Base-by-base conservation (phyloP, 2,888 invertebrate genomes). In the Drosophila barbarae region DNA sequence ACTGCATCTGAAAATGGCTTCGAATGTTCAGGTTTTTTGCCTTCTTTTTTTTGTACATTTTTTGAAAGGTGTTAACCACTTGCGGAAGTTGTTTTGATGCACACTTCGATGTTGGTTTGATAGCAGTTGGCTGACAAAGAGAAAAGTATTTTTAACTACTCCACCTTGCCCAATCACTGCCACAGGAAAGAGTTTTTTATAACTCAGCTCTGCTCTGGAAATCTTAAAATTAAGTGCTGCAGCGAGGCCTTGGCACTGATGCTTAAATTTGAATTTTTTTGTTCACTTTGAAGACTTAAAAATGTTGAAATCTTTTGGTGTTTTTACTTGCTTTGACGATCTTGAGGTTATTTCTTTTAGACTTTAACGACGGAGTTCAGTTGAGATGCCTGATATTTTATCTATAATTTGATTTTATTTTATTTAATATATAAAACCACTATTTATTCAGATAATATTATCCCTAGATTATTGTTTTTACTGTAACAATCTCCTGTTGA, bases 71-170 rank as follows among this genome's bases (percentile, higher is more conserved):
- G 59, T 67, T 68, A 59, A 61, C 76, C 76, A 65, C 58, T 63
- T 55, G 68, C 82, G 82, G 77, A 77, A 76, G 77, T 81, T 76
- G 76, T 70, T 76, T 51, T 35, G 30, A 60, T 60, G 61, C 61
- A 60, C 61, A 60, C 41, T 21, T 59, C 41, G 61, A 49, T 49
- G 35, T 49, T 34, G 47, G 23, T 34, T 51, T 46, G 72, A 72
- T 72, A 64, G 57, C 61, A 74, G 52, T 61, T 51, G 49, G n/a
- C 47, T 60, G 49, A 59, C 49, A 49, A 49, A 61, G 36, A 61
- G 42, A 44, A 51, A 63, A 63, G 61, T 50, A 60, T 61, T 61
- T 61, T 61, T 60, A 60, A 42, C 61, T 50, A 42, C 61, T n/a
- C 13, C 3, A 5, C 30, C 30, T 50, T 49, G 35, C 13, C 26